Percentiles rank a stretch among this genome's conserved stretches.
phyloP scores from a whole-genome alignment of 53 echinoderm and acorn worm genomes.

The Actinopyga echinites region DNA sequence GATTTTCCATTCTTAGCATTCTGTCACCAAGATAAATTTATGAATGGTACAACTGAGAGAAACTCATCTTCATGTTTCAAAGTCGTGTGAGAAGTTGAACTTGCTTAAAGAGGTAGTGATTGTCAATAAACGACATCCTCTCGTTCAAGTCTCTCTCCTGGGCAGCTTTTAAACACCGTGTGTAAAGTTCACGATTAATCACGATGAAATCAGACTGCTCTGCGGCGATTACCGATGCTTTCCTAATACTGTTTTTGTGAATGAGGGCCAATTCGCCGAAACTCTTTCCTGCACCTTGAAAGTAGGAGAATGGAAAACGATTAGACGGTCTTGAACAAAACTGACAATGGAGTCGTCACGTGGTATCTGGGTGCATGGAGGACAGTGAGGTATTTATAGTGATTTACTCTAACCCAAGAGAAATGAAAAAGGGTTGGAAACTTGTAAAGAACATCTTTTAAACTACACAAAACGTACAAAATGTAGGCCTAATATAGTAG shows the following conservation, averaged over 20 bases:
- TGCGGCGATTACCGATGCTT: constrained; percentile 76
- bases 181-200: constrained; percentile 76
- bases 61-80: background rate
- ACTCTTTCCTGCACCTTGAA: constrained; percentile 66
- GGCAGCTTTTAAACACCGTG: constrained; percentile 70
- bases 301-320: background rate
- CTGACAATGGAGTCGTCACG: no score
- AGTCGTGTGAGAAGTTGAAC: background rate
- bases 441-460: no score
- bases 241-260: constrained; percentile 58
- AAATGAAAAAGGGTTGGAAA: no score
- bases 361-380: no score
- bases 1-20: no score
- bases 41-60: no score
- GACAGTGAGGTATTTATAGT: no score
- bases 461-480: no score
- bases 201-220: constrained; percentile 72
- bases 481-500: no score
- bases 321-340: no score
- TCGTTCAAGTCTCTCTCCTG: constrained; percentile 81
- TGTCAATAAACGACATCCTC: constrained; percentile 61
- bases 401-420: no score
- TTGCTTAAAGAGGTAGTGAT: constrained; percentile 80
- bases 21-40: no score
- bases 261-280: constrained; percentile 86